A percentile compares a stretch with the other conserved stretches of the same genome.
These are phyloP conservation scores for Campaea margaritaria DNA, from an alignment of 2,888 invertebrate species.

Conservation along the genomic window DNA sequence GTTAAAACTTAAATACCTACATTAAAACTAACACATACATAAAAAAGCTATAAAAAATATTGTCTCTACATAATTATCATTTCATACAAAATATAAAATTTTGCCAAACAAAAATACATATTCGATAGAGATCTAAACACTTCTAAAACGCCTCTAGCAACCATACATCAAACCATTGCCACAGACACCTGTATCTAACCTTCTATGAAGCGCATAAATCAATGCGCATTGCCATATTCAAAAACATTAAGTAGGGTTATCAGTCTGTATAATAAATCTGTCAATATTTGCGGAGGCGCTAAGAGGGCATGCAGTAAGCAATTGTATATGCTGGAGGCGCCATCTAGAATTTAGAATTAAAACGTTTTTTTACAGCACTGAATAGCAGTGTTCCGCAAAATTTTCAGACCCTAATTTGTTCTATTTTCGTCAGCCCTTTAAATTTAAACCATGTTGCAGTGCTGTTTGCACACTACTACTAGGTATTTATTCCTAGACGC, in stretches of 20 bases:
- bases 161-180: slow-evolving; percentile 29
- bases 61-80: neutral
- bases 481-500: too few relatives aligned
- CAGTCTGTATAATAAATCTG: slow-evolving; percentile 1
- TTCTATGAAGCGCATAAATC: slow-evolving; percentile 21
- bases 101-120: slow-evolving; percentile 14
- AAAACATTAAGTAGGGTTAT: neutral
- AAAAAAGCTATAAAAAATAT: too few relatives aligned
- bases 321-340: neutral
- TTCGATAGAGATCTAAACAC: slow-evolving; percentile 22
- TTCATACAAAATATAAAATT: slow-evolving; percentile 1
- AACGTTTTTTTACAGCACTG: too few relatives aligned
- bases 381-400: too few relatives aligned
- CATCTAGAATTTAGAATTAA: too few relatives aligned
- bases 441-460: too few relatives aligned
- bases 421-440: too few relatives aligned
- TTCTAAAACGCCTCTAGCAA: slow-evolving; percentile 18
- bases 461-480: too few relatives aligned
- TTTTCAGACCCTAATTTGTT: too few relatives aligned
- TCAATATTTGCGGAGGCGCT: neutral
- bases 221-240: slow-evolving; percentile 22
- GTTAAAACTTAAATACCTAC: too few relatives aligned
- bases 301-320: neutral
- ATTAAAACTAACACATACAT: too few relatives aligned
- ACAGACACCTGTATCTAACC: slow-evolving; percentile 25